Conservation (phyloP, 2,797 vertebrate genomes). For the Tenualosa thibaudeaui region DNA sequence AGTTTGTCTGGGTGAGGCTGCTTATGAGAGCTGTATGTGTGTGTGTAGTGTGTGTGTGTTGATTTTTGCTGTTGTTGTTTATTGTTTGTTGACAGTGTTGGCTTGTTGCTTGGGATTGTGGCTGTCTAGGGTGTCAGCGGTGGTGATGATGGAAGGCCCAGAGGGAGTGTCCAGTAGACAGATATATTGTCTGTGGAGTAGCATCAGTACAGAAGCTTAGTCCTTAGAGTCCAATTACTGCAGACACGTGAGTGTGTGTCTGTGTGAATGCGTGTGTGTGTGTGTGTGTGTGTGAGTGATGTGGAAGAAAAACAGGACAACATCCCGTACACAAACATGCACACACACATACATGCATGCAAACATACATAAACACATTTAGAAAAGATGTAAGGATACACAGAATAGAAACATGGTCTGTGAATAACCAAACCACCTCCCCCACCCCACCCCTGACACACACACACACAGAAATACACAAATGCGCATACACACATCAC, state of each 20-base stretch:
- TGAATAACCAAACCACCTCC: not conserved
- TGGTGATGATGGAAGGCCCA: constrained; percentile 19
- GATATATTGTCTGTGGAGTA: not conserved
- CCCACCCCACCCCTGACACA: not conserved
- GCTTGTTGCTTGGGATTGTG: not conserved
- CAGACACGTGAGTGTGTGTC: not conserved
- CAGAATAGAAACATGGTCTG: not conserved
- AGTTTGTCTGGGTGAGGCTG: not conserved
- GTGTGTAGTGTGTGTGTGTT: not conserved
- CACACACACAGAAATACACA: not conserved
- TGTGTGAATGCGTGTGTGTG: not conserved
- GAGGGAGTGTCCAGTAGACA: not conserved
- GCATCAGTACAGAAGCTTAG: not conserved
- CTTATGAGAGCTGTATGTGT: too few relatives aligned
- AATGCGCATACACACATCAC: not conserved
- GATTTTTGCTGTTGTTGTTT: not conserved
- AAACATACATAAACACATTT: not conserved
- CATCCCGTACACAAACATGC: constrained; percentile 8
- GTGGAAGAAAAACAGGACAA: constrained; percentile 25
- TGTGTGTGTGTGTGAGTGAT: not conserved
- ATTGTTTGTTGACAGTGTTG: constrained; percentile 18
- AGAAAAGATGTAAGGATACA: not conserved
- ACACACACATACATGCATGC: not conserved
- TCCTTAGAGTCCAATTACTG: constrained; percentile 30
- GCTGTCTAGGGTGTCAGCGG: constrained; percentile 28